Percentiles rank a stretch among this genome's conserved stretches.
These are phyloP conservation scores for Thumatha senex DNA, from an alignment of 2,888 invertebrate species.

Conservation along the genomic window DNA sequence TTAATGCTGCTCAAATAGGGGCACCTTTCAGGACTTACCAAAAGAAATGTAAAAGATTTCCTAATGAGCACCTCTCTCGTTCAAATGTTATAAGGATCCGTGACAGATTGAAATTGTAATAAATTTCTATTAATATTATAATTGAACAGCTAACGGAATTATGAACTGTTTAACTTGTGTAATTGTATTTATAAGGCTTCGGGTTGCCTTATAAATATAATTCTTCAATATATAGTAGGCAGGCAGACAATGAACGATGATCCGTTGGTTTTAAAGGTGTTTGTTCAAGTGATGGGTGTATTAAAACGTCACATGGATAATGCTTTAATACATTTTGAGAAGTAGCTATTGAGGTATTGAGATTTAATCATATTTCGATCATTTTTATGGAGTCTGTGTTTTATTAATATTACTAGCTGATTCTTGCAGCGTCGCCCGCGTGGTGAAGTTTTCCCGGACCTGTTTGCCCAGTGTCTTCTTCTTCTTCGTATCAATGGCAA, in stretches of 20 bases:
- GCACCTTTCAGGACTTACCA: slow-evolving; percentile 11
- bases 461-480: too few relatives aligned
- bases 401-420: not conserved
- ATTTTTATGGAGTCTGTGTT: not conserved
- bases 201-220: too few relatives aligned
- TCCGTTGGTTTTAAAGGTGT: slow-evolving; percentile 15
- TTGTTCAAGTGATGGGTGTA: slow-evolving; percentile 30
- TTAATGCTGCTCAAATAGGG: slow-evolving; percentile 52
- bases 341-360: slow-evolving; percentile 11
- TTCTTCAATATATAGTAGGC: too few relatives aligned
- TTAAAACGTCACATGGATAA: slow-evolving; percentile 19
- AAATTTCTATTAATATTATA: not conserved
- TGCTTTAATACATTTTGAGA: too few relatives aligned
- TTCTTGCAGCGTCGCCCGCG: too few relatives aligned
- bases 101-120: not conserved
- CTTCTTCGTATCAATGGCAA: too few relatives aligned
- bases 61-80: slow-evolving; percentile 9
- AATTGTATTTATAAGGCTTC: too few relatives aligned
- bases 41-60: slow-evolving; percentile 25
- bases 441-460: too few relatives aligned
- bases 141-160: not conserved
- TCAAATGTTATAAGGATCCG: slow-evolving; percentile 13
- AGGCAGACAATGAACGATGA: slow-evolving; percentile 30
- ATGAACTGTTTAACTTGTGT: too few relatives aligned
- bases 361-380: slow-evolving; percentile 10